Evolutionary conservation across 2,888 invertebrate genomes (phyloP).

Genomic region (Cordilura impudica): DNA sequence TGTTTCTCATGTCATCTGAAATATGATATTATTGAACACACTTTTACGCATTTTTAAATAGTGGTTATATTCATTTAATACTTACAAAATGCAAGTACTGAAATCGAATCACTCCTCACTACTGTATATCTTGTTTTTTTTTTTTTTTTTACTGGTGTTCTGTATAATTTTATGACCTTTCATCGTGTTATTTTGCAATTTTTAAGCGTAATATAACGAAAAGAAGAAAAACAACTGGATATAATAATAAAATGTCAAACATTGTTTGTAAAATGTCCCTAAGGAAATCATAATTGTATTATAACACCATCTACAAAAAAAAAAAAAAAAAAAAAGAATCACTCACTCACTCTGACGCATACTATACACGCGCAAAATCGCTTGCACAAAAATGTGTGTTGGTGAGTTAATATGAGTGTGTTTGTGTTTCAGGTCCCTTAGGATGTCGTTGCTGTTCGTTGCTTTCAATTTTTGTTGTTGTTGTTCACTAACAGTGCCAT

Average conservation of each 20-base stretch:
- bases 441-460: slow-evolving; percentile 19
- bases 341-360: neutral
- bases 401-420: neutral
- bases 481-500: neutral
- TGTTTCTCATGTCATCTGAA: neutral
- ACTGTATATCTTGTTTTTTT: too few species aligned
- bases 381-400: neutral
- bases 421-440: neutral
- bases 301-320: slow-evolving; percentile 54
- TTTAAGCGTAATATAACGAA: slow-evolving; percentile 18
- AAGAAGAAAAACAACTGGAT: neutral
- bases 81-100: slow-evolving; percentile 8
- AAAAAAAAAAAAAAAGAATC: neutral
- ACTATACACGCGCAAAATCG: neutral
- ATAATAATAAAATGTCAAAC: slow-evolving; percentile 64
- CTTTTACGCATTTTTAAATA: slow-evolving; percentile 14
- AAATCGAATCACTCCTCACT: neutral
- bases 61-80: slow-evolving; percentile 43
- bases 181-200: slow-evolving; percentile 42
- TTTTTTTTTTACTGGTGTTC: slow-evolving; percentile 3
- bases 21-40: slow-evolving; percentile 36
- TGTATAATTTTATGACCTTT: slow-evolving; percentile 51
- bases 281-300: slow-evolving; percentile 65
- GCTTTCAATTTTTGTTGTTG: slow-evolving; percentile 6
- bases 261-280: slow-evolving; percentile 62